Evolutionary conservation across 2,888 invertebrate genomes (phyloP).

Genomic region (Synanthedon vespiformis): DNA sequence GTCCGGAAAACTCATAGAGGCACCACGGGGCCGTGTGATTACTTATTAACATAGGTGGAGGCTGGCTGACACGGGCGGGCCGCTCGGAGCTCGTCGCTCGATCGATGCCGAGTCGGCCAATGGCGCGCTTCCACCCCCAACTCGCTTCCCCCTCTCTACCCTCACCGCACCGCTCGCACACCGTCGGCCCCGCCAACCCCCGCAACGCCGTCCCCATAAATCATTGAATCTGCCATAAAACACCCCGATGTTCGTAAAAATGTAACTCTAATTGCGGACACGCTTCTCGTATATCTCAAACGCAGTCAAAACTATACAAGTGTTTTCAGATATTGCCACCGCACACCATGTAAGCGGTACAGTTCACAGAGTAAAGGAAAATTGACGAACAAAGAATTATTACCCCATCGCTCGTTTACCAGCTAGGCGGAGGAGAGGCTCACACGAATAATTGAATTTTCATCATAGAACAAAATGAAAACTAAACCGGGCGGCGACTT

Average conservation of each 20-base stretch:
- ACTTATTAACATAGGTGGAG: conserved; percentile 72
- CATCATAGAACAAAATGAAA: conserved; percentile 67
- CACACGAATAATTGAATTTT: conserved; percentile 68
- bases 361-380: conserved; percentile 23
- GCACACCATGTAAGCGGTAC: not conserved
- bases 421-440: conserved; percentile 33
- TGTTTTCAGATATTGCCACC: conserved; percentile 27
- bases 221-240: conserved; percentile 70
- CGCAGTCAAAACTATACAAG: conserved; percentile 31
- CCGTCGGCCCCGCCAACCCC: conserved; percentile 28
- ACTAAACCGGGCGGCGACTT: conserved; percentile 61
- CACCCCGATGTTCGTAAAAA: conserved; percentile 67
- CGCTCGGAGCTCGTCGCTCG: conserved; percentile 57
- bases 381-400: conserved; percentile 24
- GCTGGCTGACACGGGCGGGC: conserved; percentile 59
- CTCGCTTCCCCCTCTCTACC: conserved; percentile 45
- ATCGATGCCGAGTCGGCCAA: conserved; percentile 68
- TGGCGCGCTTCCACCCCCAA: conserved; percentile 60
- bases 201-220: conserved; percentile 64
- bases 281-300: conserved; percentile 45
- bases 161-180: conserved; percentile 24
- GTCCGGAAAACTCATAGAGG: conserved; percentile 66
- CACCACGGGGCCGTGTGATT: conserved; percentile 68
- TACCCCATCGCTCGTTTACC: conserved; percentile 39
- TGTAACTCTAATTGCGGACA: conserved; percentile 66